Evolutionary conservation across 1,140 invertebrate species (phyloP), one percentile per base, ranked within the genome.

Genomic region (Notospermus geniculatus): DNA sequence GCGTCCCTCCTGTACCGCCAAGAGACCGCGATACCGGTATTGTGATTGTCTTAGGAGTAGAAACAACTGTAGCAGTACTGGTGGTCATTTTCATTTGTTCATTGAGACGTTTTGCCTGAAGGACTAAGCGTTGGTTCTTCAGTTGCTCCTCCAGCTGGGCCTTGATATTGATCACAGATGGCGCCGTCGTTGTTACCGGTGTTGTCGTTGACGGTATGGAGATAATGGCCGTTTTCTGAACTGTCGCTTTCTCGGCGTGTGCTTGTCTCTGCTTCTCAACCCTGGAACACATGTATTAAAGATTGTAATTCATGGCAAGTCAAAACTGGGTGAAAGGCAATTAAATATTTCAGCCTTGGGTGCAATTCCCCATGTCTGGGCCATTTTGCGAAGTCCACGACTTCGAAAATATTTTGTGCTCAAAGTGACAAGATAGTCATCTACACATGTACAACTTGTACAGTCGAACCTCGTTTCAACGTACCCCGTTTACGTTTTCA

Each of bases 141-240:
- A 95, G 78, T 69, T 95, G 91, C 65, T 91, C 90, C 72, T 95
- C 93, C 87, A 94, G 88, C 75, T 93, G 91, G 60, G 93, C 92
- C 75, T 93, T 93, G 43, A 93, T 88, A 71, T 94, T 91, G 59
- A 91, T 89, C 0, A 89, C 85, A 23, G n/a, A 11, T 75, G 77
- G 58, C 71, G 68, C 1, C 13, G 41, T 25, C 36, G 43, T 19
- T 61, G 63, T 11, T 46, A 22, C 23, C 17, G n/a, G 9, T 19
- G n/a, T 50, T 55, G 59, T 28, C 15, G 25, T 19, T 27, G 54
- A 28, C 27, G 17, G 7, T 27, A 32, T 7, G 19, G 46, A 7
- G 4, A 27, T 50, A 23, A n/a, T 27, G 4, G 46, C 46, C 25
- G 39, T 19, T 43, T 19, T 27, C 25, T 5, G 19, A 27, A n/a